Evolutionary conservation across 2,888 invertebrate species (phyloP).

Genomic region (Hirtodrosophila cameraria): DNA sequence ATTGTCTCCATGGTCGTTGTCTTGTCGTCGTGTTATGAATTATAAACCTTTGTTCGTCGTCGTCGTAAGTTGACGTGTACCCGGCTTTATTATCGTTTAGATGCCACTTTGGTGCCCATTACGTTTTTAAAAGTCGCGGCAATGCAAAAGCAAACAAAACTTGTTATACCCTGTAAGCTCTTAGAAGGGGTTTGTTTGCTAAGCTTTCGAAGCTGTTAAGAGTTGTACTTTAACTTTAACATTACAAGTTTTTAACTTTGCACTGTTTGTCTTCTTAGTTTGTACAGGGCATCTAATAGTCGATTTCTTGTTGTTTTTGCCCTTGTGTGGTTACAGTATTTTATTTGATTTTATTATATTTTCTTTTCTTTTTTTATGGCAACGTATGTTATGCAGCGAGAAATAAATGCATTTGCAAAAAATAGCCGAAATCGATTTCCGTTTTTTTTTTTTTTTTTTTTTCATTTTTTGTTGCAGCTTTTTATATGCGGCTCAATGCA

Average conservation of each 20-base stretch:
- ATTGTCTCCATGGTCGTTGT: background rate
- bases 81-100: conserved; percentile 36
- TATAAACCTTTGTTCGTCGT: conserved; percentile 47
- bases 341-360: conserved; percentile 4
- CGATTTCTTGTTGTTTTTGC: background rate
- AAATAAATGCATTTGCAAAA: conserved; percentile 31
- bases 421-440: conserved; percentile 70
- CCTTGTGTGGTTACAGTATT: background rate
- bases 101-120: conserved; percentile 42
- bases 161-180: conserved; percentile 11
- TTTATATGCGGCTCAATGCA: conserved; percentile 54
- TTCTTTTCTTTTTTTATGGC: background rate
- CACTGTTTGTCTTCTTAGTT: background rate
- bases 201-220: no score
- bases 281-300: background rate
- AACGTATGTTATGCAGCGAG: background rate
- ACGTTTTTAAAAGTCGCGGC: conserved; percentile 18
- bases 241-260: no score
- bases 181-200: no score
- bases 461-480: conserved; percentile 29
- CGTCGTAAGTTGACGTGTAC: conserved; percentile 32
- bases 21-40: conserved; percentile 50
- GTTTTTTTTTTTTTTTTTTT: conserved; percentile 41
- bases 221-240: no score
- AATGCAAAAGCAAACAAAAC: conserved; percentile 13